phyloP scores from a whole-genome alignment of 1,140 invertebrate species.

The Dreissena polymorpha region DNA sequence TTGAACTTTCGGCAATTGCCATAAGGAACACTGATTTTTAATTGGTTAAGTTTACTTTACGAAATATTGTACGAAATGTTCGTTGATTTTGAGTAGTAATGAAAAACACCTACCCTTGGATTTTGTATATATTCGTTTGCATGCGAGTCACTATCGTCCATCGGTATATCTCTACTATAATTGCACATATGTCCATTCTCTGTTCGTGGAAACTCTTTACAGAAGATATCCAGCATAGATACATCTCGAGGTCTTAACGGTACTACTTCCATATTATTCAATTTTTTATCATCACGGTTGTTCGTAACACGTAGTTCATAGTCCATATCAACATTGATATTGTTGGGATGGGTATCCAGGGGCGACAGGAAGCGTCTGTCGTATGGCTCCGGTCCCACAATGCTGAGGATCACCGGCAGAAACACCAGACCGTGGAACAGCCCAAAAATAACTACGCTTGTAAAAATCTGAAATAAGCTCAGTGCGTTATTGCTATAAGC shows the following conservation, averaged over 20 bases:
- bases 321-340: background rate
- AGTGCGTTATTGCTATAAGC: no score
- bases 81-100: no score
- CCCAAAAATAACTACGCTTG: slow-evolving; percentile 82
- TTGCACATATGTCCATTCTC: background rate
- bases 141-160: background rate
- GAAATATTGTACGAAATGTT: no score
- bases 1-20: no score
- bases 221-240: background rate
- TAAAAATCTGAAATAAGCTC: slow-evolving; percentile 78
- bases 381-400: slow-evolving; percentile 80
- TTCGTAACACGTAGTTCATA: background rate
- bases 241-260: background rate
- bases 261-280: background rate
- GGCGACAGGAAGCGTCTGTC: slow-evolving; percentile 35
- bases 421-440: slow-evolving; percentile 83
- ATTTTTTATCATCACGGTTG: background rate
- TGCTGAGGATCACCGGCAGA: slow-evolving; percentile 82
- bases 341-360: background rate
- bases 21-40: no score
- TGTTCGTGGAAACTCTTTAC: background rate
- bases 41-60: no score
- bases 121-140: background rate
- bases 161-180: background rate
- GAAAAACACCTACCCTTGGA: slow-evolving; percentile 1